Evolutionary conservation across 2,797 vertebrate species (phyloP).

Genomic region (Phalanger gymnotis): DNA sequence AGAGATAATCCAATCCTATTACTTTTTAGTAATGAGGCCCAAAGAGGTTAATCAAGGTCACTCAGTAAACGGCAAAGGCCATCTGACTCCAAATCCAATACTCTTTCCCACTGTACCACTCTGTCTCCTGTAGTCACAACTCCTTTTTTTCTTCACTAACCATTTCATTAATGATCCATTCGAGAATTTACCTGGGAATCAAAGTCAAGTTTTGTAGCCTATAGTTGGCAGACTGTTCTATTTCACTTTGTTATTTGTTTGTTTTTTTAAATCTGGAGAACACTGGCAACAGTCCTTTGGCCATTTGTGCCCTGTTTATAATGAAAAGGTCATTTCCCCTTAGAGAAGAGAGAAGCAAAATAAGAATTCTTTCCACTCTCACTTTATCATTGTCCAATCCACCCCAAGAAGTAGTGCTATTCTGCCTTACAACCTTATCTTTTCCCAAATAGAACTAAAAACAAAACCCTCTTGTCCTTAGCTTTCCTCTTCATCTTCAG

Average conservation of each 20-base stretch:
- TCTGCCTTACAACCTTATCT: not conserved
- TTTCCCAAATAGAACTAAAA: not conserved
- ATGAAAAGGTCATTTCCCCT: not conserved
- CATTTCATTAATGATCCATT: not conserved
- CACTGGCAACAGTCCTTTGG: not conserved
- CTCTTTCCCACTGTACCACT: not conserved
- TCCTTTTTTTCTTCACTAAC: not conserved
- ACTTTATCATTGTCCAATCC: not conserved
- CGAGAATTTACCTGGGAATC: not conserved
- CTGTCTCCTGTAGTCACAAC: not conserved
- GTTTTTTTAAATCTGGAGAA: not conserved
- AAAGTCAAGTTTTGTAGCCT: not conserved
- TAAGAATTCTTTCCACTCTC: not conserved
- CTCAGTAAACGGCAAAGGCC: not conserved
- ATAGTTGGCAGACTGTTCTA: not conserved
- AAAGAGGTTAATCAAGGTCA: constrained; percentile 10
- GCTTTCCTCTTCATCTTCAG: not conserved
- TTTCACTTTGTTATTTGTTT: not conserved
- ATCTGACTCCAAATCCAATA: not conserved
- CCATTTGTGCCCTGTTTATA: not conserved
- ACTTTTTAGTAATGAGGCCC: not conserved
- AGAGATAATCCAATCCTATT: constrained; percentile 3
- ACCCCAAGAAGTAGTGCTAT: not conserved
- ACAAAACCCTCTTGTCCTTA: not conserved
- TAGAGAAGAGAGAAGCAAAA: not conserved